Evolutionary conservation across 2,113 vertebrate species (phyloP).

Genomic region (Etia nguti): DNA sequence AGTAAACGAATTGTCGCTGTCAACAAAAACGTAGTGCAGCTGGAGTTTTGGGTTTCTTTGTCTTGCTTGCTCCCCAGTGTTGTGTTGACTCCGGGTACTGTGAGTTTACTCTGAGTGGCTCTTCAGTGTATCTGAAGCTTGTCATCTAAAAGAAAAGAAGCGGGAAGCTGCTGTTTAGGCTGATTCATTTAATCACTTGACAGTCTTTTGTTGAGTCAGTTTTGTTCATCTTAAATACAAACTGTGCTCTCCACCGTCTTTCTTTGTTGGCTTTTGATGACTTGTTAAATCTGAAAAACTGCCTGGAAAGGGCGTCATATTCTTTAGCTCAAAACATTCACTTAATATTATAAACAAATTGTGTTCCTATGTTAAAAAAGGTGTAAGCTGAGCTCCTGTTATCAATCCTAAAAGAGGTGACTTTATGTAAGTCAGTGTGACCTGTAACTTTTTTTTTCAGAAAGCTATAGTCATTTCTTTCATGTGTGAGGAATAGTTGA

Average conservation of each 20-base stretch:
- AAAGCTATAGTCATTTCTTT: background rate
- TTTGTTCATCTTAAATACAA: background rate
- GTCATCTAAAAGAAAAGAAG: background rate
- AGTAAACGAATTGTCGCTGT: background rate
- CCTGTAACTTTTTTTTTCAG: background rate
- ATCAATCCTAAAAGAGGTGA: background rate
- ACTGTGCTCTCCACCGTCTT: background rate
- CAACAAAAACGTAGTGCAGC: conserved; percentile 3
- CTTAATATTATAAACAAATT: background rate
- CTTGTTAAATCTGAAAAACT: background rate
- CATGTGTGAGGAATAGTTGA: background rate
- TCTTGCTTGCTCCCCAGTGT: conserved; percentile 38
- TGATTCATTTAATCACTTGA: background rate
- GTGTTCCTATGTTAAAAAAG: background rate
- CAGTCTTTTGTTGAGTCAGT: background rate
- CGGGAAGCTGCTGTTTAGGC: background rate
- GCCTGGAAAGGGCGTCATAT: background rate
- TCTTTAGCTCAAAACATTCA: background rate
- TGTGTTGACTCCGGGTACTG: conserved; percentile 3
- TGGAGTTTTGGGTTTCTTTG: conserved; percentile 57
- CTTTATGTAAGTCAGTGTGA: background rate
- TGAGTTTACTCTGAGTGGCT: background rate
- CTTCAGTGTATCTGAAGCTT: background rate
- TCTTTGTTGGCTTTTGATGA: background rate
- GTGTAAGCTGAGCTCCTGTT: background rate